Conservation (phyloP, 1,140 invertebrate genomes). For the Heterodera carotae region DNA sequence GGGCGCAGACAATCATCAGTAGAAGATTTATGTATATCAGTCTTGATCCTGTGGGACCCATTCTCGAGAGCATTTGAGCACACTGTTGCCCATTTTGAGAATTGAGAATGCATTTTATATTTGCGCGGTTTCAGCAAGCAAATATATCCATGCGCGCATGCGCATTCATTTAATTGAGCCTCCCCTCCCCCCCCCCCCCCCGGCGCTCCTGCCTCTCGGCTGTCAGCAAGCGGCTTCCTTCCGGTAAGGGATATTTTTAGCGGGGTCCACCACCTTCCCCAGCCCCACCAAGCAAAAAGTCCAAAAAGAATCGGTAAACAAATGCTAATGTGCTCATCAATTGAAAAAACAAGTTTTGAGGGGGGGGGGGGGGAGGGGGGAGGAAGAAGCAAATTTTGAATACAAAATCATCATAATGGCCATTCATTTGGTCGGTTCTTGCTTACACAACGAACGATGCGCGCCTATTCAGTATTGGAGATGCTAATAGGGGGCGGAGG, state of each 20-base stretch:
- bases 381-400: neutral
- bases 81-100: neutral
- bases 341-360: neutral
- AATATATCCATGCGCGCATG: neutral
- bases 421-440: neutral
- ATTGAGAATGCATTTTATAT: constrained; percentile 5
- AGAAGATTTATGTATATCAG: too few species aligned
- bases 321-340: neutral
- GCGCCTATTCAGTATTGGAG: too few species aligned
- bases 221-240: neutral
- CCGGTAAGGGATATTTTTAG: neutral
- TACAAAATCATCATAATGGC: neutral
- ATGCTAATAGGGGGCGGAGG: neutral
- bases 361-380: too few species aligned
- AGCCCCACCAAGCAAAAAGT: neutral
- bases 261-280: neutral
- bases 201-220: too few species aligned
- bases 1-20: too few species aligned
- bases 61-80: neutral
- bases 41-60: too few species aligned
- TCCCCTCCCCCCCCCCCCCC: too few species aligned
- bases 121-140: neutral
- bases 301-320: neutral
- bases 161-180: neutral
- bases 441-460: too few species aligned